These are phyloP conservation scores for Uloborus plumipes DNA, from an alignment of 2,888 invertebrate genomes.

Conservation along the genomic window DNA sequence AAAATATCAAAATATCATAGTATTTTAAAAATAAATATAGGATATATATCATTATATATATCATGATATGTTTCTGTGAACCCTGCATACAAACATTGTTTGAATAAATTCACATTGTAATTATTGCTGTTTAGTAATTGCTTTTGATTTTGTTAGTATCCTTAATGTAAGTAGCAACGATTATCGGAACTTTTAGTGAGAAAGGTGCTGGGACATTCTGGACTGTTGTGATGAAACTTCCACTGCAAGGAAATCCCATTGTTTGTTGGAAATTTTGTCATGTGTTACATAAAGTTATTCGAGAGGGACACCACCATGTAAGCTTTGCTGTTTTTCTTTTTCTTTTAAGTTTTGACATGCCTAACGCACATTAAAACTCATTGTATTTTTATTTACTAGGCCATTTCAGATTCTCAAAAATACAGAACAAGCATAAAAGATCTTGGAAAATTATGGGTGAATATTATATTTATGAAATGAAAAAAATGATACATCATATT, in stretches of 20 bases:
- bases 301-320: constrained; percentile 93
- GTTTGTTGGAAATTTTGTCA: constrained; percentile 99
- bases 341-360: background rate
- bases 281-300: constrained; percentile 92
- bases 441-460: constrained; percentile 91
- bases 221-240: constrained; percentile 80
- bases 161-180: constrained; percentile 77
- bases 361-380: background rate
- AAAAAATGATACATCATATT: background rate
- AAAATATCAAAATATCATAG: no score
- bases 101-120: no score
- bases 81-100: no score
- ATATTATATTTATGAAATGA: constrained; percentile 66
- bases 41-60: no score
- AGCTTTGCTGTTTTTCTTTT: constrained; percentile 2
- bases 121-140: no score
- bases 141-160: background rate
- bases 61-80: no score
- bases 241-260: constrained; percentile 92
- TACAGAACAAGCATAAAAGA: constrained; percentile 85
- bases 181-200: constrained; percentile 94
- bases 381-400: constrained; percentile 67
- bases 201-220: constrained; percentile 93
- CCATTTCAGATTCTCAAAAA: constrained; percentile 84
- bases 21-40: no score